phyloP scores from a whole-genome alignment of 2,113 vertebrate species.

The Pelecanoides urinatrix region DNA sequence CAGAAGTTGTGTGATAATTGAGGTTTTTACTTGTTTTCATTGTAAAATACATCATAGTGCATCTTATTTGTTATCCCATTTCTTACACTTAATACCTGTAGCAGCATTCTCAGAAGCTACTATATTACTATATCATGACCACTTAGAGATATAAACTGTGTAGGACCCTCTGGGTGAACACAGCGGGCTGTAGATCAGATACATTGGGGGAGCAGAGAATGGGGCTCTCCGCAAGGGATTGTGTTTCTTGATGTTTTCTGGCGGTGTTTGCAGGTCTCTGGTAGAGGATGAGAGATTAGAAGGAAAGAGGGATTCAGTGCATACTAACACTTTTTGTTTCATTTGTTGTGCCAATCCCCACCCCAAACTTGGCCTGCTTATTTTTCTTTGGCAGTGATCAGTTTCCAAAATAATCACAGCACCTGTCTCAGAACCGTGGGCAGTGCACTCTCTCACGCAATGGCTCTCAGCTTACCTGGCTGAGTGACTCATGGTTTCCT shows the following conservation, averaged over 20 bases:
- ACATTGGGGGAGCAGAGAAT: neutral
- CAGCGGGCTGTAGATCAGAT: neutral
- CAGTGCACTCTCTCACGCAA: neutral
- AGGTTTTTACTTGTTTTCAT: neutral
- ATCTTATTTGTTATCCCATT: neutral
- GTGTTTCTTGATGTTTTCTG: neutral
- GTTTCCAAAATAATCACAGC: neutral
- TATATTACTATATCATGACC: rapidly evolving
- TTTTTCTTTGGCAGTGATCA: neutral
- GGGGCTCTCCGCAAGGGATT: neutral
- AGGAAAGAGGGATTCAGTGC: neutral
- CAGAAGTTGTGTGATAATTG: neutral
- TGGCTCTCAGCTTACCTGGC: neutral
- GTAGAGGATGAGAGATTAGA: neutral
- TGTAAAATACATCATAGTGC: neutral
- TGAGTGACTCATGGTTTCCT: neutral
- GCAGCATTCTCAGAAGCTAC: neutral
- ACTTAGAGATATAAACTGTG: rapidly evolving
- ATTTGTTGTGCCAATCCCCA: neutral
- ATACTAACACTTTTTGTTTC: neutral
- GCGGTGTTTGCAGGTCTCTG: neutral
- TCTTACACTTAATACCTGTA: neutral
- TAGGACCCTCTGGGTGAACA: no score
- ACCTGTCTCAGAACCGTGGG: neutral
- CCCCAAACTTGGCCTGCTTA: neutral